Evolutionary conservation across 2,888 invertebrate genomes (phyloP), one percentile per base, ranked within the genome.

Genomic region (Ophioninae sp.): DNA sequence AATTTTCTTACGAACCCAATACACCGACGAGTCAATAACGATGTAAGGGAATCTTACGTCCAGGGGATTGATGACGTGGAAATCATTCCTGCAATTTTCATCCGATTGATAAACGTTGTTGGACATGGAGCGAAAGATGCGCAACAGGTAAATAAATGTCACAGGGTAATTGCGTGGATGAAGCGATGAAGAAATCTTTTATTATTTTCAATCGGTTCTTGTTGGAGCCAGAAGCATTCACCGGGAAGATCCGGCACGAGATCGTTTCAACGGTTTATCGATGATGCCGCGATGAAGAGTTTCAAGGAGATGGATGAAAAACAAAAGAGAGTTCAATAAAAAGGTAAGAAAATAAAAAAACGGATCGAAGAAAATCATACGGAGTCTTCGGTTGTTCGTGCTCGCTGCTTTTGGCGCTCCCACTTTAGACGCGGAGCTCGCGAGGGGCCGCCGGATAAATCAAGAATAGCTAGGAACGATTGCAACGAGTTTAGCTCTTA

Each of bases 401-500:
- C 57, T 37, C 72, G 65, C 23, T 57, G 50, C 44, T 39, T 56
- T 50, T 41, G 62, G 50, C 68, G 59, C 56, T 73, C 64, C 41
- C 68, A 75, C 70, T 64, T 81, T 75, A 61, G 69, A 67, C 30
- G 69, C 78, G 13, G 10, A n/a, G n/a, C n/a, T n/a, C 78, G 78
- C 75, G 75, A 82, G 75, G 79, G n/a, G n/a, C n/a, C 77, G 74
- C 75, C 20, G 70, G 39, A 79, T 76, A 79, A 75, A 75, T 67
- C 56, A 75, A 82, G 85, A 67, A 76, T 56, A 74, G 79, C 69
- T 81, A 76, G 72, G 73, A 79, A 80, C 82, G 81, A 84, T 86
- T 78, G 84, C 82, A 83, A 82, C 77, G 82, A 81, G 78, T 72
- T 84, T 79, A 78, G 81, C 85, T 79, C 86, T 87, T 86, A 88